Evolutionary conservation across 2,113 vertebrate genomes (phyloP).

Genomic region (Hipposideros armiger): DNA sequence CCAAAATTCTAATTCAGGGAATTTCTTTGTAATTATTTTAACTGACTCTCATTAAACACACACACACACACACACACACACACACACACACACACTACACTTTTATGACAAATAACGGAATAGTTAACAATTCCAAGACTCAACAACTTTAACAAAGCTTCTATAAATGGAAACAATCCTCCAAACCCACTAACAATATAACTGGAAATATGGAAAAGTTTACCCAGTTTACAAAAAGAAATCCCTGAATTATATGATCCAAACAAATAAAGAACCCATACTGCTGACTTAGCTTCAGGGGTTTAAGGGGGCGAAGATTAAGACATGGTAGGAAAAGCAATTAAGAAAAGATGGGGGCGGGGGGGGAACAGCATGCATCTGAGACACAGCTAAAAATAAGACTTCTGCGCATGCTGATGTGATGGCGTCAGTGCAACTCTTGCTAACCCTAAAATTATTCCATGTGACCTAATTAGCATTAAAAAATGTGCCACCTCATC

Average conservation of each 20-base stretch:
- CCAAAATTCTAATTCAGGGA: constrained; percentile 65
- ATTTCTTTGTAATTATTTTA: constrained; percentile 71
- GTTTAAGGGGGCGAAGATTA: constrained; percentile 42
- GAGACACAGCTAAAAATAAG: neutral
- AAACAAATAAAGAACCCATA: constrained; percentile 80
- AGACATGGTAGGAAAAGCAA: constrained; percentile 56
- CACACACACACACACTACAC: neutral
- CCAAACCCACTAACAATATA: constrained; percentile 82
- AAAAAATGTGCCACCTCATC: neutral
- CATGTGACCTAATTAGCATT: neutral
- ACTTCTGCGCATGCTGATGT: neutral
- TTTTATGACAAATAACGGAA: constrained; percentile 73
- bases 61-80: neutral
- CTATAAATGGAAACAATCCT: constrained; percentile 83
- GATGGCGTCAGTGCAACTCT: neutral
- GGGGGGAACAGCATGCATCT: neutral
- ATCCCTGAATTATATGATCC: constrained; percentile 78
- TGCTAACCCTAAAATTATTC: neutral
- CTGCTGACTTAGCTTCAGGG: constrained; percentile 70
- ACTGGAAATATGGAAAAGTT: constrained; percentile 85
- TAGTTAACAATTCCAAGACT: constrained; percentile 75
- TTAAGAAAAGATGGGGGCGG: constrained; percentile 10
- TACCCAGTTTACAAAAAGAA: constrained; percentile 83
- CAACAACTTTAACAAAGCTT: constrained; percentile 73
- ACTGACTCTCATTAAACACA: constrained; percentile 65